Evolutionary conservation across 2,113 vertebrate genomes (phyloP).

Genomic region (Phoenicopterus ruber): DNA sequence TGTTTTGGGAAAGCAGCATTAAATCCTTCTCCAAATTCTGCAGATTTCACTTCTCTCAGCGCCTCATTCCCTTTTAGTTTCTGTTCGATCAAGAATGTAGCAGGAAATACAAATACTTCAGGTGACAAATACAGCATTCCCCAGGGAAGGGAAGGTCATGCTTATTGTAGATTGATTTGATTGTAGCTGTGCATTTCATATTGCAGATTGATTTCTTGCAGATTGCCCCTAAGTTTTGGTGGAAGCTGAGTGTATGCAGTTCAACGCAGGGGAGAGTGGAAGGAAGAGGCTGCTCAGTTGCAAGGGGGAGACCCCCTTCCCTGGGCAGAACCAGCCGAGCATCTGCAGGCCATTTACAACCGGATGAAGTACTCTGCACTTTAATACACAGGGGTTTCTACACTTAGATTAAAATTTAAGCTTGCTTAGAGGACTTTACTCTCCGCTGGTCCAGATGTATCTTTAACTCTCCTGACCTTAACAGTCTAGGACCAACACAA

Average conservation of each 20-base stretch:
- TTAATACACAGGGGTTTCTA: accelerated
- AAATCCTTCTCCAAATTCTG: background rate
- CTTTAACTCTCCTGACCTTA: background rate
- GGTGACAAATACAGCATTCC: background rate
- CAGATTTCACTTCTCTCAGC: background rate
- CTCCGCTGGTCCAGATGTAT: accelerated
- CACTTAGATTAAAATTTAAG: background rate
- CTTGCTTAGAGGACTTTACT: background rate
- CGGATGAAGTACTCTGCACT: accelerated
- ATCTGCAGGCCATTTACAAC: accelerated
- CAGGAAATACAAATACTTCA: background rate
- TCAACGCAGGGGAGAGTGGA: no score
- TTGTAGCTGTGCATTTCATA: background rate
- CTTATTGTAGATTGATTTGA: background rate
- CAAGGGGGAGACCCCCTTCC: no score
- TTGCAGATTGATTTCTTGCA: background rate
- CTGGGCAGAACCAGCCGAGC: accelerated
- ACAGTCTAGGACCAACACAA: accelerated
- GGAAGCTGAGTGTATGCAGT: accelerated
- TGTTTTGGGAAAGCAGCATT: background rate
- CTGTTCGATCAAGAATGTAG: background rate
- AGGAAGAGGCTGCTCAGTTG: background rate
- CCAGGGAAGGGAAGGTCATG: background rate
- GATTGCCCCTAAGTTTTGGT: no score
- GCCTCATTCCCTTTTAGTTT: background rate